Base-by-base conservation (phyloP, 1,140 invertebrate species). In the Coenobita brevimanus region DNA sequence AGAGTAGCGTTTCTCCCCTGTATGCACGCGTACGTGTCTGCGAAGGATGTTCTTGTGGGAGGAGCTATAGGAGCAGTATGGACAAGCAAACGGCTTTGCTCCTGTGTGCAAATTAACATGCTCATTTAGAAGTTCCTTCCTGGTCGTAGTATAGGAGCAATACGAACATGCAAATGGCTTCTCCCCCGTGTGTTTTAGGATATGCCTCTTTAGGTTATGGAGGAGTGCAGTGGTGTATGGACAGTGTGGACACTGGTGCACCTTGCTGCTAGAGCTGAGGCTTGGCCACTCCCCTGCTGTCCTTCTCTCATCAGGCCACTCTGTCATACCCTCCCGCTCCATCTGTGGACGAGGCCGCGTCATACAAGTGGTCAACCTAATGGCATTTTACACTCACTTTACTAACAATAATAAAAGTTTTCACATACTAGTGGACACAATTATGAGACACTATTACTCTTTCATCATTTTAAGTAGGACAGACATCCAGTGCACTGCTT, bases 261-360 rank as follows among this genome's bases (percentile, higher is more conserved):
- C 62, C 62, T 82, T 82, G 50, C 57, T 71, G 80, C 24, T 54
- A 30, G 64, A 71, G 62, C 30, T 50, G 38, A 71, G 62, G 38
- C 80, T 64, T 38, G 43, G 57, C 60, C 60, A 17, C 24, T 43
- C 41, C 33, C 43, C 64, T 27, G 38, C 17, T 71, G n/a, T n/a
- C n/a, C 80, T 71, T 27, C 62, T 33, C 27, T n/a, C 80, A 50
- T 82, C 62, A 82, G 57, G 67, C 80, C 80, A 71, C 24, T 82
- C 62, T 69, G 43, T 69, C 80, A 69, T 82, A 82, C 62, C 62
- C 80, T 71, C 80, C 64, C 80, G 80, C 80, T 82, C 80, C 80
- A 82, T 64, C 80, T 82, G 80, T n/a, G n/a, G n/a, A n/a, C n/a
- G n/a, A n/a, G n/a, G n/a, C n/a, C n/a, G n/a, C n/a, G n/a, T n/a